Base-by-base conservation (phyloP, 2,797 vertebrate genomes). In the Australoheros facetus region DNA sequence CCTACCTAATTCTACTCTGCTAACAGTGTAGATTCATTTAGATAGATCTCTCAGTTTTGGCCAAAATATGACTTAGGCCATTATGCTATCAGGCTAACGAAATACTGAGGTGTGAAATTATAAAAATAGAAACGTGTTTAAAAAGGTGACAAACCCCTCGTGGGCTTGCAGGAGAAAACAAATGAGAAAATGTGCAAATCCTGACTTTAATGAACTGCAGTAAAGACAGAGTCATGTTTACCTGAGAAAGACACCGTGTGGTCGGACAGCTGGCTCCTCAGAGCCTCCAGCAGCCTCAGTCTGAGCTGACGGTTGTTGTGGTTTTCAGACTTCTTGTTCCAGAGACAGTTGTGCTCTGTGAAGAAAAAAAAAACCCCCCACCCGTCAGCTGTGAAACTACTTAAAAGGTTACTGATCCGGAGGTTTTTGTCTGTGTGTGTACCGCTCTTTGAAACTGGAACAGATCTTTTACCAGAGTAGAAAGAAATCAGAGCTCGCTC, bases 261-360 rank as follows among this genome's bases (percentile, higher is more conserved):
- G 74, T 93, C 77, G 0, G 87, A 91, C 82, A 93, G 78, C 76
- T 79, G 85, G 10, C 5, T 75, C 56, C 87, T 88, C 76, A 93
- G 86, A 10, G 62, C 23, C 64, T 93, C 89, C 74, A 93, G 81
- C 64, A 92, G 87, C 55, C 62, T 76, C 71, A 76, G 75, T 30
- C 91, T 74, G 30, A 93, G 85, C 58, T 83, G 89, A 21, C 89
- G 92, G 85, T 93, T 93, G 75, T 91, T 92, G 89, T 91, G 90
- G 84, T 91, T 88, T 56, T 91, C 91, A 34, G 88, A 92, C 72
- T 79, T 91, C 85, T 88, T 92, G 80, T 88, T 91, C 92, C 92
- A 93, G 42, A 93, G 83, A 76, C 91, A 93, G 73, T 32, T 56
- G 73, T 93, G 85, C 4, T 91, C 92, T 93, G 82, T 34, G n/a